Evolutionary conservation across 2,797 vertebrate genomes (phyloP), one percentile per base, ranked within the genome.

Genomic region (Oceanodroma leucorhoa): DNA sequence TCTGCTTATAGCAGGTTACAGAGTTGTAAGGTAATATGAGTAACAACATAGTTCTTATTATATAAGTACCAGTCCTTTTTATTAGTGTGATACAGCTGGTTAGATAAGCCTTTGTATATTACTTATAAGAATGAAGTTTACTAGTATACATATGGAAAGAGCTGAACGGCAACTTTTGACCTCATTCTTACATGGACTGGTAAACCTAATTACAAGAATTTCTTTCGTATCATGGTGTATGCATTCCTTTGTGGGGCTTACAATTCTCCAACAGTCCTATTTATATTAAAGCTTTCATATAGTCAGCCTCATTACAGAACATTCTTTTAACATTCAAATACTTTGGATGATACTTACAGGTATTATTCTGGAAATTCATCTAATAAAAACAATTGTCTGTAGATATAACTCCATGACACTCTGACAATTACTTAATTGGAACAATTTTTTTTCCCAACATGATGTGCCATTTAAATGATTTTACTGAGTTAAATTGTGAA

Each of bases 301-400:
- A 72, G 30, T 81, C 5, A 83, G 14, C 23, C 72, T 81, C 43
- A 64, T 78, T 51, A 58, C 13, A 75, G 40, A 70, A 81, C 3
- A 62, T 71, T 90, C 11, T 43, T 87, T 76, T 48, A 76, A 83
- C 2, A 53, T 65, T 78, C n/a, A 48, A 89, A 86, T 51, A 58
- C 13, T 89, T 85, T 81, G 48, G 45, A 82, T 58, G 45, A 67
- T 80, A 89, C 41, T 70, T 89, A 58, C 7, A 64, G 26, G 7
- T 72, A 87, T 72, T 83, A 65, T 80, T 93, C 82, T 87, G 61
- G 24, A 96, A 95, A 90, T 83, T 82, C 7, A 78, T 64, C 46
- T 69, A 90, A 76, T 90, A 80, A 93, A 93, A 93, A 46, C 45
- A 69, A 32, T 65, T 72, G 32, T 75, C 69, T 78, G 14, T 40